Base-by-base conservation (phyloP, 2,888 invertebrate genomes). In the Neelides folsomi region DNA sequence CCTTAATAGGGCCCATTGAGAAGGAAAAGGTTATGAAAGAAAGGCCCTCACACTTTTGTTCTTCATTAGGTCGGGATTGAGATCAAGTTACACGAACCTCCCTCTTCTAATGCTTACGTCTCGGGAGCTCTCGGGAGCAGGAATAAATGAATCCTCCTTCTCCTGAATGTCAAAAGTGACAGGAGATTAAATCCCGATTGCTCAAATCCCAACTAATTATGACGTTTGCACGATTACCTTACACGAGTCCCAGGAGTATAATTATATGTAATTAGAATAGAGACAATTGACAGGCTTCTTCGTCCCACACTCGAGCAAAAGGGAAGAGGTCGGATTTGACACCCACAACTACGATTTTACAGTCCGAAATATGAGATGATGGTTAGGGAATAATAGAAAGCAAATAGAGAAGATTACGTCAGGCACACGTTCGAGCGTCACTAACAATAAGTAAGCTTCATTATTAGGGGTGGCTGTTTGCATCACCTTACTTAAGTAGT, bases 111-210 rank as follows among this genome's bases (percentile, higher is more conserved):
- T 42, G 16, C n/a, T 8, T n/a, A 12, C 40, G 42, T 41, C 42
- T 36, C 41, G 27, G 15, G 16, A 42, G 41, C 34, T 41, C 16
- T 40, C 42, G 35, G 42, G 41, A 42, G 41, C 42, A 40, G 27
- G 15, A 45, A 15, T 13, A 36, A 36, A 10, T 34, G 16, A 16
- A 34, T 36, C 36, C 37, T 36, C 16, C 15, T 16, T 35, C 27
- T 46, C n/a, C 15, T 34, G 35, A n/a, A 12, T 44, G 39, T 54
- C 40, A 53, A 51, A 46, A 49, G 53, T 57, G 57, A 55, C 57
- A 57, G 57, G 53, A 55, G 57, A 57, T 57, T 57, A 57, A 53
- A 57, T 46, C 34, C 49, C 49, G 52, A 52, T 55, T 55, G 49
- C 49, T 49, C 47, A 43, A 43, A 47, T 50, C 47, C 52, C 53